A percentile compares a stretch with the other conserved stretches of the same genome.
Conservation (phyloP, 2,888 invertebrate species). For the Monopis laevigella region DNA sequence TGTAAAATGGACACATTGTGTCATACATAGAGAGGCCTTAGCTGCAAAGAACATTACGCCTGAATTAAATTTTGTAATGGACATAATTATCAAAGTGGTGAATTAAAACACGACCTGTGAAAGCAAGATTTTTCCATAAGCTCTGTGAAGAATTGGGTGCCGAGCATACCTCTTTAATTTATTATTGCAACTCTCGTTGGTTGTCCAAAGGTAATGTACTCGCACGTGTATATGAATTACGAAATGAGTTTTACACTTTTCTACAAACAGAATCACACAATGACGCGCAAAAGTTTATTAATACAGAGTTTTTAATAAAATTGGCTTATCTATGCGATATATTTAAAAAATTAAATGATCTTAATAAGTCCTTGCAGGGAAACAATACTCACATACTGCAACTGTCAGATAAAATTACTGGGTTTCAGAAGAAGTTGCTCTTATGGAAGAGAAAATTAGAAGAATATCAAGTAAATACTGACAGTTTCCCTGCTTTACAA, state of each 20-base stretch:
- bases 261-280: too few species aligned
- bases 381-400: constrained; percentile 16
- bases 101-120: constrained; percentile 14
- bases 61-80: constrained; percentile 17
- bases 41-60: too few species aligned
- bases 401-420: constrained; percentile 16
- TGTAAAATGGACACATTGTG: too few species aligned
- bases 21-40: too few species aligned
- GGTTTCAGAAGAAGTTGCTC: constrained; percentile 15
- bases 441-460: constrained; percentile 21
- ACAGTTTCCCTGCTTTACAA: constrained; percentile 19
- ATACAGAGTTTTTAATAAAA: constrained; percentile 16
- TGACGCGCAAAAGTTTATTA: constrained; percentile 14
- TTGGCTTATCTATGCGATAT: constrained; percentile 18
- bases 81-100: constrained; percentile 12
- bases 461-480: constrained; percentile 3
- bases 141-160: constrained; percentile 19
- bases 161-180: constrained; percentile 11
- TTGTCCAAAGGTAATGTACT: constrained; percentile 15
- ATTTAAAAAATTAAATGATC: too few species aligned
- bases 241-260: too few species aligned
- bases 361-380: too few species aligned
- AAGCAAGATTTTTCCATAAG: constrained; percentile 16
- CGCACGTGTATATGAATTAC: too few species aligned
- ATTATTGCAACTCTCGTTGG: constrained; percentile 12